These are phyloP conservation scores for Patella ulyssiponensis DNA, from an alignment of 2,888 invertebrate genomes.

Conservation along the genomic window DNA sequence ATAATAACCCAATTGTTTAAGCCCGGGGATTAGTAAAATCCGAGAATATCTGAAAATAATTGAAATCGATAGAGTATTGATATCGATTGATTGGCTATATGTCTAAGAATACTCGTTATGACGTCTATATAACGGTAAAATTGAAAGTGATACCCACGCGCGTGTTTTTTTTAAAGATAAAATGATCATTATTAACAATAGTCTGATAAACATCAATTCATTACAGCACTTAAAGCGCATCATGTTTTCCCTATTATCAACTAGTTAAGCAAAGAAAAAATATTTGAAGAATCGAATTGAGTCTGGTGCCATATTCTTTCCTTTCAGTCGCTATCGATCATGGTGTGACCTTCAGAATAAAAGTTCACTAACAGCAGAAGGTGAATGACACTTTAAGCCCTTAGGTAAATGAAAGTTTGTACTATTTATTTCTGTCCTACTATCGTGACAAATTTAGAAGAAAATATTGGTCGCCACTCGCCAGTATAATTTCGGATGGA, in stretches of 20 bases:
- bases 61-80: no score
- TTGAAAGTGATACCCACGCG: neutral
- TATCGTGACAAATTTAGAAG: no score
- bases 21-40: no score
- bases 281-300: conserved; percentile 3
- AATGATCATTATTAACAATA: neutral
- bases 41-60: no score
- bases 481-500: no score
- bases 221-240: neutral
- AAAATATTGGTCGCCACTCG: no score
- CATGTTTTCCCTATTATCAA: neutral
- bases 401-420: no score
- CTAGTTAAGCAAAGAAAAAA: neutral
- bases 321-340: neutral
- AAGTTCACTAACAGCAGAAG: neutral
- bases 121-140: neutral
- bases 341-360: neutral
- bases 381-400: neutral
- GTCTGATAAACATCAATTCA: neutral
- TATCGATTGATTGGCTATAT: no score
- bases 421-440: no score
- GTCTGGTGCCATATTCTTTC: neutral
- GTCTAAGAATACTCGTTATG: no score
- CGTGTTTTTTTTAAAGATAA: neutral
- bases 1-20: no score